phyloP scores from a whole-genome alignment of 2,113 vertebrate species.

The Hystrix cristata region DNA sequence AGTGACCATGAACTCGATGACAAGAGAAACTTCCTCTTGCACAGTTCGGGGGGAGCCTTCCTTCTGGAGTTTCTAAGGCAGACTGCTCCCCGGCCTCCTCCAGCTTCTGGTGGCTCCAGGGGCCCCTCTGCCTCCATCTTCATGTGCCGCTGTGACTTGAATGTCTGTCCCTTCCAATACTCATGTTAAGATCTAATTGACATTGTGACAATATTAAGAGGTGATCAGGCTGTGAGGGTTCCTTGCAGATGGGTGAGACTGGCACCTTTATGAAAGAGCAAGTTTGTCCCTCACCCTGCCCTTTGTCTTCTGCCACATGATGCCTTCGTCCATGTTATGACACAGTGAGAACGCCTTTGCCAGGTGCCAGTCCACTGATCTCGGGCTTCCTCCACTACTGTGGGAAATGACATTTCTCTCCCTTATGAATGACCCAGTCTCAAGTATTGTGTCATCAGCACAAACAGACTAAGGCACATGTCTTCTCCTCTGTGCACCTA shows the following conservation, averaged over 20 bases:
- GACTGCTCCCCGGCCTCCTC: not conserved
- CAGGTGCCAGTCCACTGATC: not conserved
- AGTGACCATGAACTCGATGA: not conserved
- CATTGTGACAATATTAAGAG: not conserved
- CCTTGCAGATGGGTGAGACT: not conserved
- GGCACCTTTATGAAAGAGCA: not conserved
- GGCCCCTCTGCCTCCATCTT: not conserved
- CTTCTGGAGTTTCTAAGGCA: not conserved
- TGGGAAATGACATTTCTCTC: not conserved
- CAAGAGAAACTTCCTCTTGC: not conserved
- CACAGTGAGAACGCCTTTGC: not conserved
- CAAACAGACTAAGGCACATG: not conserved
- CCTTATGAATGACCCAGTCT: not conserved
- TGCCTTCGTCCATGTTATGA: not conserved
- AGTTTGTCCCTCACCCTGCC: no score
- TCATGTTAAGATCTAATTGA: not conserved
- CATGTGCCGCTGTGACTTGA: not conserved
- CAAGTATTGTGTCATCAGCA: not conserved
- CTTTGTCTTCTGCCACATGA: not conserved
- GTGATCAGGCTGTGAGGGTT: not conserved
- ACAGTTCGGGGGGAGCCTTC: not conserved
- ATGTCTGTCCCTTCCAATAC: not conserved
- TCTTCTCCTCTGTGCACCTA: not conserved
- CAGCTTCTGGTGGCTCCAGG: not conserved
- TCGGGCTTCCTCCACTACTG: not conserved